Evolutionary conservation across 2,113 vertebrate genomes (phyloP), one percentile per base, ranked within the genome.

Genomic region (Amazona vittata): DNA sequence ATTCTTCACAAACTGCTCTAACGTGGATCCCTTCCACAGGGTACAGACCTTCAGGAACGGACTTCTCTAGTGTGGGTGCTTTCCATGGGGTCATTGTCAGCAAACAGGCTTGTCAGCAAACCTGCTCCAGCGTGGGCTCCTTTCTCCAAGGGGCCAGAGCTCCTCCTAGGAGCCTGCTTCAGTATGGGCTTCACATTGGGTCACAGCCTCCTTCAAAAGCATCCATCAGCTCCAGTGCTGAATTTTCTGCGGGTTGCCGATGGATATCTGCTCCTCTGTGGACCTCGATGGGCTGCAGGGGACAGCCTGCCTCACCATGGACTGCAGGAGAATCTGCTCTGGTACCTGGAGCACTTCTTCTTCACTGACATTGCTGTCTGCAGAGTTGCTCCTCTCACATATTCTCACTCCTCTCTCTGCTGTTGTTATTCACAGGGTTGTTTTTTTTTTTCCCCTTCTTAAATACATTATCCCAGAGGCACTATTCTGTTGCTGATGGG

Each of bases 121-220:
- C 13, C 12, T 74, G 19, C 24, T 91, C 7, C 25, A 35, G 5
- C 0, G 0, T 35, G 24, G 29, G 11, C 9, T 47, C n/a, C 21
- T 60, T 21, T 35, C 14, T 35, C n/a, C 31, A 33, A 33, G 55
- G 31, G 12, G 19, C 55, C 31, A 20, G 31, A 57, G 31, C 55
- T 33, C 55, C 31, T 57, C 19, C 19, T 20, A 33, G 31, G 19
- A 57, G 55, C 19, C 31, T 57, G 31, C 31, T 57, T 18, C 53
- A 55, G 18, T 55, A 31, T 55, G 29, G 53, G 11, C 29, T 55
- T 59, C 20, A 29, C 39, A 41, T 2, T 25, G 16, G 9, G 16
- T 60, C 44, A 46, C 37, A 52, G 12, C 5, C 7, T 18, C 44
- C n/a, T 46, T 74, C 49, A 50, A 19, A 6, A 55, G 29, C 28